Evolutionary conservation across 1,140 invertebrate species (phyloP), one percentile per base, ranked within the genome.

Genomic region (Brachionus paranguensis): DNA sequence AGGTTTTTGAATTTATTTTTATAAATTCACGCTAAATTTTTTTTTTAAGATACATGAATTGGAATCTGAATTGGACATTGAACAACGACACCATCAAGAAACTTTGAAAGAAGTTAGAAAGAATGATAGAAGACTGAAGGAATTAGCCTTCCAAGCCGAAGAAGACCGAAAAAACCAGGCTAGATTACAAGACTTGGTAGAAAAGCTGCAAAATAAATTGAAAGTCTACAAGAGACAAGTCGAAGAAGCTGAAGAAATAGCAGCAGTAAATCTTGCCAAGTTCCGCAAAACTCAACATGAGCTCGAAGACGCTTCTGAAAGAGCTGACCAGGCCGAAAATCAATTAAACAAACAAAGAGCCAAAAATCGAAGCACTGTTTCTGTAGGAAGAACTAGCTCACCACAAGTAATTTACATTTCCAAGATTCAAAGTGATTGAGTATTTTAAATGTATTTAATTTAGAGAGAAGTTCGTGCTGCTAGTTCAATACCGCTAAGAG

Each of bases 201-300:
- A 99, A 91, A 98, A 98, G 93, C 93, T 99, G 78, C 96, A 98
- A 92, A 94, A 96, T 91, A 99, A 99, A 93, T 97, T 99, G 92
- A 98, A 98, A 92, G 96, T 95, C 86, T 98, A 98, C 93, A 98
- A 98, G 94, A 94, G 96, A 91, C 96, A 98, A 92, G 97, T 98
- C 88, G 97, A 98, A 89, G 97, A 99, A 90, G 96, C 96, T 86
- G 96, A 98, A 92, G 96, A 99, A 91, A 96, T 98, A 88, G 96
- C 96, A 87, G 96, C 95, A 88, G 92, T 98, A 86, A 98, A 98
- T 91, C 93, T 98, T 90, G 96, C 96, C 90, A 99, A 99, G 92
- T 99, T 97, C 95, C 95, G 97, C 89, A 99, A 99, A 91, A 95
- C 96, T 24, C 83, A 84, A 78, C 65, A 72, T 14, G 83, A 84